Evolutionary conservation across 2,113 vertebrate genomes (phyloP).

Genomic region (Strigops habroptila): DNA sequence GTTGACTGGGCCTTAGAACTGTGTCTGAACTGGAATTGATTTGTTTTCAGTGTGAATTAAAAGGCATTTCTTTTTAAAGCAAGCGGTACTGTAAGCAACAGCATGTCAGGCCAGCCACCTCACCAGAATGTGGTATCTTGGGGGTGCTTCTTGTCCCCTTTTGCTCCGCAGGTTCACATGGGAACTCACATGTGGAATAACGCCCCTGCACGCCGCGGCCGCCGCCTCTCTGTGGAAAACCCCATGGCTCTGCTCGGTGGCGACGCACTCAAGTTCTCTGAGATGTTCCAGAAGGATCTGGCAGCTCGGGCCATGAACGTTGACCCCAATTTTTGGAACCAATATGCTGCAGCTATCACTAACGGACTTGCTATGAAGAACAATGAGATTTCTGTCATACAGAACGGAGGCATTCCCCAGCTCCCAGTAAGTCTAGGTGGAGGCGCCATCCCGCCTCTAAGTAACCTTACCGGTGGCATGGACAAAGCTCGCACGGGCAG

Average conservation of each 20-base stretch:
- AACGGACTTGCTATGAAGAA: constrained; percentile 98
- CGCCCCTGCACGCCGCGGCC: constrained; percentile 91
- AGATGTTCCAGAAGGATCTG: constrained; percentile 99
- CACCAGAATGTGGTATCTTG: constrained; percentile 6
- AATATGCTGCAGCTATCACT: constrained; percentile 95
- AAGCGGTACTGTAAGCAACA: not conserved
- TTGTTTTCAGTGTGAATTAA: not conserved
- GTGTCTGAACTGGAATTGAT: not conserved
- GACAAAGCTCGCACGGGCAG: constrained; percentile 86
- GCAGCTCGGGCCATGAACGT: constrained; percentile 96
- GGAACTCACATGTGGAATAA: constrained; percentile 99
- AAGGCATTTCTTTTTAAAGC: not conserved
- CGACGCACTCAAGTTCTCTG: constrained; percentile 94
- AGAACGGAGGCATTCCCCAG: constrained; percentile 94
- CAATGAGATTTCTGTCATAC: constrained; percentile 99
- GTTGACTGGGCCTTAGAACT: not conserved
- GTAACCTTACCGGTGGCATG: constrained; percentile 85
- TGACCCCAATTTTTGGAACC: constrained; percentile 97
- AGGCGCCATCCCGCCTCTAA: constrained; percentile 85
- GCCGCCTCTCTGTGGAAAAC: constrained; percentile 95
- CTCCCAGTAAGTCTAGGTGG: constrained; percentile 92
- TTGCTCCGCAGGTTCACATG: constrained; percentile 90
- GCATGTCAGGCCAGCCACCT: not conserved
- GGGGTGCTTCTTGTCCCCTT: constrained; percentile 44
- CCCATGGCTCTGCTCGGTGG: constrained; percentile 96